Base-by-base conservation (phyloP, 2,888 invertebrate species). In the Drosophila koepferae region DNA sequence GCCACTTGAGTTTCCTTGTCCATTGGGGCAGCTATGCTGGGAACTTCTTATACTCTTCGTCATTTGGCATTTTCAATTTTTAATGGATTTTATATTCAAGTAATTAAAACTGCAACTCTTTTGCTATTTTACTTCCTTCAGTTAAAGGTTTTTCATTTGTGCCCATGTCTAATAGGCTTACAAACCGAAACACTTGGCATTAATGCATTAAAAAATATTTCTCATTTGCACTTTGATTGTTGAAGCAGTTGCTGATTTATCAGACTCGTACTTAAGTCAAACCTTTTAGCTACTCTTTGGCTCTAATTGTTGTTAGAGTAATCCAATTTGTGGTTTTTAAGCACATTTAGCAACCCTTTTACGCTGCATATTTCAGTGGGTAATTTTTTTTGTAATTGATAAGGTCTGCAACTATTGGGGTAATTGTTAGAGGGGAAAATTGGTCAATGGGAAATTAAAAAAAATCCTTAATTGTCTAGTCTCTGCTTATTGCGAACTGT, bases 81-180 rank as follows among this genome's bases (percentile, higher is more conserved):
- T 89, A 86, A 85, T 89, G 87, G 85, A 46, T 72, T 86, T 84
- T 66, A 59, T 58, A 89, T 78, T 66, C 89, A 72, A 69, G 76
- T 89, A 89, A 89, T 84, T 84, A 81, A 84, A 86, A 76, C 64
- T 74, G 84, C 83, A 81, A 77, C 72, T 86, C 81, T 55, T 72
- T 69, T 66, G 31, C 31, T 31, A 16, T 44, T 43, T 34, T 56
- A 20, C 14, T 51, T 31, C 41, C 38, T 16, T 6, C 16, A 40
- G n/a, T 2, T 14, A 38, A 20, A 23, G 44, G 53, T 51, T 41
- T 63, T 44, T 43, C 55, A 49, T 54, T 40, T 64, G 49, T 48
- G 46, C 31, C 43, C 3, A 28, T n/a, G 40, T 31, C 31, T 86
- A 89, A 84, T 77, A 72, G 85, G 89, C 79, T 84, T 89, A 86